phyloP scores from a whole-genome alignment of 2,113 vertebrate species.

The Atlantisia rogersi region DNA sequence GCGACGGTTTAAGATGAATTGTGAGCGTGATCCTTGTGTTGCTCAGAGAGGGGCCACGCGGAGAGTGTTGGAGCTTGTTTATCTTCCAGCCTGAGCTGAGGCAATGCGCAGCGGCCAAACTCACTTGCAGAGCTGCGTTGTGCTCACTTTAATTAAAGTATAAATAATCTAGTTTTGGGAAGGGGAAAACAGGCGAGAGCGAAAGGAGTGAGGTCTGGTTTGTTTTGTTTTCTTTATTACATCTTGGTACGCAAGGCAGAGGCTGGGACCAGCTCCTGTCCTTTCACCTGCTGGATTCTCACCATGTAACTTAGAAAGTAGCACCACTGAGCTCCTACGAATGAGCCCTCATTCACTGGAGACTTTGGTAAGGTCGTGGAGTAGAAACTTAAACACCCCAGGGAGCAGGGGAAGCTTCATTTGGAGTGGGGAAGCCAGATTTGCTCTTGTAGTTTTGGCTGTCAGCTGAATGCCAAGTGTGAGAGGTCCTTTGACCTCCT shows the following conservation, averaged over 20 bases:
- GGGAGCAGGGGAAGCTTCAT: background rate
- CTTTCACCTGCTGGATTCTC: background rate
- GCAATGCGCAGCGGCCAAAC: background rate
- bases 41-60: constrained; percentile 45
- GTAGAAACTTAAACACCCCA: fast-evolving
- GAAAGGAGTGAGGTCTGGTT: background rate
- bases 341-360: background rate
- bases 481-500: background rate
- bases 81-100: background rate
- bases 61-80: constrained; percentile 1
- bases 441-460: background rate
- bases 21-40: constrained; percentile 45
- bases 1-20: constrained; percentile 66
- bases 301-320: background rate
- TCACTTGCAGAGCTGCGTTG: background rate
- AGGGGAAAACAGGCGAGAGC: background rate
- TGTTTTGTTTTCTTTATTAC: background rate
- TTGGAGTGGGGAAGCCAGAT: background rate
- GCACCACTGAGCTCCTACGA: background rate
- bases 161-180: constrained; percentile 19
- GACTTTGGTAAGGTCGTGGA: background rate
- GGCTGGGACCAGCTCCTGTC: background rate
- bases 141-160: constrained; percentile 54
- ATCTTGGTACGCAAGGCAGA: fast-evolving
- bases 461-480: background rate